phyloP scores from a whole-genome alignment of 2,888 invertebrate species.

The Drosophila subsilvestris region DNA sequence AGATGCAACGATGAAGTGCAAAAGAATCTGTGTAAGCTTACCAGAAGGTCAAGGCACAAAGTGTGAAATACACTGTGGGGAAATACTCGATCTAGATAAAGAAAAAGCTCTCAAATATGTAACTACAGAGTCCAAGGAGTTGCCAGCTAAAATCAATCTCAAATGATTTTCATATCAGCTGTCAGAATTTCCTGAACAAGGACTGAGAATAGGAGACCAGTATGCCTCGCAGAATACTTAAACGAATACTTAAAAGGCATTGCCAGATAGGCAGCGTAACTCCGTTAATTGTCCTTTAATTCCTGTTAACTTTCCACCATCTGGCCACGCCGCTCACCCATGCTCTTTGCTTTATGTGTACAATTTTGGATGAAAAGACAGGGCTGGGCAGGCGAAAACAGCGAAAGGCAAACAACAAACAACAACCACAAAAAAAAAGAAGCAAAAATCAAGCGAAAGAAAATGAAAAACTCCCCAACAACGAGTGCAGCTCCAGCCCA shows the following conservation, averaged over 20 bases:
- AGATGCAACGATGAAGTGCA: not conserved
- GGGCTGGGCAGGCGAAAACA: constrained; percentile 12
- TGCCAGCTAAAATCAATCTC: too few relatives aligned
- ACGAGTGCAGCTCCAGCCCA: constrained; percentile 14
- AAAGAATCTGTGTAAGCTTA: not conserved
- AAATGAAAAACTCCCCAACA: constrained; percentile 38
- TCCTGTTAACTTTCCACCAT: not conserved
- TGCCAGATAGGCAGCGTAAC: too few relatives aligned
- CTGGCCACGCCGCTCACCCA: constrained; percentile 19
- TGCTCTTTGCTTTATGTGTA: constrained; percentile 23
- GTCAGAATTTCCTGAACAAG: not conserved
- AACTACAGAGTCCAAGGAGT: too few relatives aligned
- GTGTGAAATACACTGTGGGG: not conserved
- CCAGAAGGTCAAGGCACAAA: not conserved
- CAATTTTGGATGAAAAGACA: constrained; percentile 14
- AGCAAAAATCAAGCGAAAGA: constrained; percentile 21
- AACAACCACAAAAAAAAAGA: not conserved
- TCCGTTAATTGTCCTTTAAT: not conserved
- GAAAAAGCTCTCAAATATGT: too few relatives aligned
- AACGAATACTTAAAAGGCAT: not conserved
- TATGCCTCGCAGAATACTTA: too few relatives aligned
- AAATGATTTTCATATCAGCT: not conserved
- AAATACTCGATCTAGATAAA: too few relatives aligned
- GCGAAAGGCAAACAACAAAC: constrained; percentile 18
- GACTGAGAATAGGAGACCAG: not conserved